phyloP scores from a whole-genome alignment of 2,888 invertebrate genomes.

The Parascotia fuliginaria region DNA sequence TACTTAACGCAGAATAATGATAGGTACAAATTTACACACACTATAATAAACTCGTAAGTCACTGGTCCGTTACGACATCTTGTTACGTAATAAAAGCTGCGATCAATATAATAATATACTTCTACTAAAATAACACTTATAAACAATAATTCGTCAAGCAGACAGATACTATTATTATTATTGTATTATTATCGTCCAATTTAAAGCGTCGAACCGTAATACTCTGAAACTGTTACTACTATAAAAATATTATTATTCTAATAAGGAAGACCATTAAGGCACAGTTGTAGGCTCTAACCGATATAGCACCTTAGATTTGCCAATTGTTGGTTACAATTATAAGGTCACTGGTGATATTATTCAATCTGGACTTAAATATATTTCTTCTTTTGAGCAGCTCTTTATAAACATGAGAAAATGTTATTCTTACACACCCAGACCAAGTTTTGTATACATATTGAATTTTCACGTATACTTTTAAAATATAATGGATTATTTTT shows the following conservation, averaged over 20 bases:
- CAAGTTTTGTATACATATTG: no score
- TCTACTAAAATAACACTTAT: constrained; percentile 44
- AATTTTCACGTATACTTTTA: no score
- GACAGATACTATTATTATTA: constrained; percentile 44
- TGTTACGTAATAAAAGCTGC: constrained; percentile 58
- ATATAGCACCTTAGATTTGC: constrained; percentile 63
- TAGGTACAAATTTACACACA: constrained; percentile 44
- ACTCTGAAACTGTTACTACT: constrained; percentile 57
- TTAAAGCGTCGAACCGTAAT: constrained; percentile 83
- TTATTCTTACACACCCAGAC: neutral
- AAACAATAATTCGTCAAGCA: constrained; percentile 58
- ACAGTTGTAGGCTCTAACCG: constrained; percentile 50
- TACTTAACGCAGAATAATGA: constrained; percentile 32
- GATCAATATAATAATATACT: constrained; percentile 37
- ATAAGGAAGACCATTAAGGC: constrained; percentile 76
- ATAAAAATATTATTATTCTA: constrained; percentile 50
- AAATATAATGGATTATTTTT: no score
- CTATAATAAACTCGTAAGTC: constrained; percentile 31
- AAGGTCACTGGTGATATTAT: constrained; percentile 38
- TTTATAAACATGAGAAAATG: neutral
- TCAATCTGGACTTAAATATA: neutral
- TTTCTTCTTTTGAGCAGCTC: neutral
- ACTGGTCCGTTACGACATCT: constrained; percentile 52
- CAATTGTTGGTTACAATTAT: constrained; percentile 28
- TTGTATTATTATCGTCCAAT: constrained; percentile 66